A percentile compares a stretch with the other conserved stretches of the same genome.
Conservation (phyloP, 2,797 vertebrate genomes). For the Lepilemur septentrionalis region DNA sequence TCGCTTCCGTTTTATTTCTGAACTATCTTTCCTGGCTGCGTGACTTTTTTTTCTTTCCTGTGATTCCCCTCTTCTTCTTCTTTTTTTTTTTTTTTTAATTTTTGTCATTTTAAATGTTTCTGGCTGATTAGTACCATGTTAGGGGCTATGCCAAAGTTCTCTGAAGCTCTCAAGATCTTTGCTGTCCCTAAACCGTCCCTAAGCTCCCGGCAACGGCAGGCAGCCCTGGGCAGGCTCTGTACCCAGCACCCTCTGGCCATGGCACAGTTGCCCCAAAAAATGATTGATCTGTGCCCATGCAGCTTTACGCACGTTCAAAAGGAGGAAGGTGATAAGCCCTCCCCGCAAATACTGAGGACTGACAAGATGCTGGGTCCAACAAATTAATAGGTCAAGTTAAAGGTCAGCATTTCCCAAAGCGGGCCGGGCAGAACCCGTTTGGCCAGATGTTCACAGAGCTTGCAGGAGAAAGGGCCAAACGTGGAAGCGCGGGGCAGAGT, state of each 20-base stretch:
- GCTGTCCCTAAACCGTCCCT: background rate
- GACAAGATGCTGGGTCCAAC: background rate
- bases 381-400: too few species aligned
- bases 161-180: background rate
- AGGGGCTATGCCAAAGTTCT: background rate
- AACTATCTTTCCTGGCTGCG: background rate
- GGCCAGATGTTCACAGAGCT: background rate
- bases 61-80: too few species aligned
- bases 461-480: background rate
- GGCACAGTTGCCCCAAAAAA: background rate
- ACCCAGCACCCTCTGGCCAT: background rate
- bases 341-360: fast-evolving
- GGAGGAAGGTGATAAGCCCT: background rate
- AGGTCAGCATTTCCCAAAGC: background rate
- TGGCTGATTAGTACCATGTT: too few species aligned
- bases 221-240: background rate
- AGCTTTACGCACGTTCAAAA: fast-evolving
- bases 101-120: background rate
- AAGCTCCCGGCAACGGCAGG: fast-evolving
- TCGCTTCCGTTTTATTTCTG: background rate
- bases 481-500: too few species aligned
- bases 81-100: background rate
- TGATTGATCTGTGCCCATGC: fast-evolving
- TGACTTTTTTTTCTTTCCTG: background rate
- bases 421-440: background rate